phyloP scores from a whole-genome alignment of 2,113 vertebrate species.

The Nesoenas mayeri region DNA sequence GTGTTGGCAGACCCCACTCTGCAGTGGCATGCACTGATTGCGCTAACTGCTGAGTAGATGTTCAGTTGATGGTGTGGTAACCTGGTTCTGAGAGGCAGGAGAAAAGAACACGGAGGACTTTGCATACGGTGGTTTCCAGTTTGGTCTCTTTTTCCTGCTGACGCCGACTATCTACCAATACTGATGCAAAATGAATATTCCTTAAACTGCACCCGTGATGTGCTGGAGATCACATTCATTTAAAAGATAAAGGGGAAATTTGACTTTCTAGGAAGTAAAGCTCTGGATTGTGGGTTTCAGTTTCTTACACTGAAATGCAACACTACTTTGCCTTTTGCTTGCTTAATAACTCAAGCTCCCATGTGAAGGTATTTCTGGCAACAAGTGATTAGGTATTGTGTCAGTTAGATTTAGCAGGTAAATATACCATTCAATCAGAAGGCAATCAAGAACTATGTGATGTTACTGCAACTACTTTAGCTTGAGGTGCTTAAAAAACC shows the following conservation, averaged over 20 bases:
- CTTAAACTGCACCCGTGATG: neutral
- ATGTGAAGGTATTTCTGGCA: neutral
- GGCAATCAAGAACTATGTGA: neutral
- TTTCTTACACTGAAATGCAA: neutral
- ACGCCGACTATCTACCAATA: neutral
- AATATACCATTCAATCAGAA: neutral
- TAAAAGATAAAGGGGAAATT: neutral
- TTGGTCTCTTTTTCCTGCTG: neutral
- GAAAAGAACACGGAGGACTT: neutral
- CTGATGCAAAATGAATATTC: neutral
- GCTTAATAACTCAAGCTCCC: neutral
- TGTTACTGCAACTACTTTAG: neutral
- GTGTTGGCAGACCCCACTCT: rapidly evolving
- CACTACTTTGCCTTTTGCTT: neutral
- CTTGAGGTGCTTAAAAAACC: neutral
- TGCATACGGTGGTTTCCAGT: neutral
- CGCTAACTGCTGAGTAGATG: neutral
- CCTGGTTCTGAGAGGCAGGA: neutral
- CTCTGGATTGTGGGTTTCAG: neutral
- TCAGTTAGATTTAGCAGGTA: neutral
- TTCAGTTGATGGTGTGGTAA: neutral
- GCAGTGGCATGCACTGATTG: neutral
- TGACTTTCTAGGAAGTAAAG: neutral
- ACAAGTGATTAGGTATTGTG: neutral
- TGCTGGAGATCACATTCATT: neutral